phyloP scores from a whole-genome alignment of 1,140 invertebrate genomes.

The Littorina saxatilis region DNA sequence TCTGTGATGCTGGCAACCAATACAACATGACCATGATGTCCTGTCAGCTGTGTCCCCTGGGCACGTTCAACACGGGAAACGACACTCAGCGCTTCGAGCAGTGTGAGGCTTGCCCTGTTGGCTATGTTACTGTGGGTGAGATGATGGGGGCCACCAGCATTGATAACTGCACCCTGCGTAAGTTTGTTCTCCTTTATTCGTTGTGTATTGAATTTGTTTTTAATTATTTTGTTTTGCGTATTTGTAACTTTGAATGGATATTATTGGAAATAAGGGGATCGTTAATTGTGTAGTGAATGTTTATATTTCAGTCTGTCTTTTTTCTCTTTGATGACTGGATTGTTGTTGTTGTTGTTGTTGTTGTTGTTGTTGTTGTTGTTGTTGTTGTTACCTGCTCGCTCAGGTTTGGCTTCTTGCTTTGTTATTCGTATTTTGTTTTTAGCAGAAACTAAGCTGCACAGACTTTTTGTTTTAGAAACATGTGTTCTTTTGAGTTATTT shows the following conservation, averaged over 20 bases:
- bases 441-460: no score
- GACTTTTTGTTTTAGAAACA: no score
- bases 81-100: conserved; percentile 36
- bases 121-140: conserved; percentile 32
- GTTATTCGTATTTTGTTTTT: no score
- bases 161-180: conserved; percentile 42
- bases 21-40: not conserved
- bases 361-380: not conserved
- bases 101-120: conserved; percentile 32
- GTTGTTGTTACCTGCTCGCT: not conserved
- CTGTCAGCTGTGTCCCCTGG: conserved; percentile 43
- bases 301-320: no score
- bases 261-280: no score
- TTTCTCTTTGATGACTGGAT: no score
- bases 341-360: not conserved
- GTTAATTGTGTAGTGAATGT: no score
- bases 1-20: conserved; percentile 14
- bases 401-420: not conserved
- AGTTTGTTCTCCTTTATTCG: conserved; percentile 20
- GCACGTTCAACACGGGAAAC: conserved; percentile 46
- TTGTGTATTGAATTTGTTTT: not conserved
- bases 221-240: no score
- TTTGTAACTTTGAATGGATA: no score
- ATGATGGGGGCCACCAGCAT: conserved; percentile 34
- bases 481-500: no score